Conservation (phyloP, 2,888 invertebrate species). For the Candidula unifasciata region DNA sequence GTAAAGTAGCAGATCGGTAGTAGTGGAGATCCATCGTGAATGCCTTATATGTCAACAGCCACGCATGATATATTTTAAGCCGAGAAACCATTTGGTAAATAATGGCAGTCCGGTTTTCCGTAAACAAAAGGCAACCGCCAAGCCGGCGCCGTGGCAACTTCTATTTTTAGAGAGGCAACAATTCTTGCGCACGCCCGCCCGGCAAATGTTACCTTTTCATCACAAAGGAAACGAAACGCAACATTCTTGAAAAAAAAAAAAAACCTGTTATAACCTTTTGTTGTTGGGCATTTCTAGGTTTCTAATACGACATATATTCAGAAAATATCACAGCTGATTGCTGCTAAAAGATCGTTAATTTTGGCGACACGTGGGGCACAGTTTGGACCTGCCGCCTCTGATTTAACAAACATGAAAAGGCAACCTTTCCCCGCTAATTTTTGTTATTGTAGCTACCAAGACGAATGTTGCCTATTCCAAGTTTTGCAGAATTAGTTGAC, state of each 20-base stretch:
- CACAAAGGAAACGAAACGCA: conserved; percentile 30
- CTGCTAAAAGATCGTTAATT: too few relatives aligned
- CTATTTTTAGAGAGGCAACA: conserved; percentile 40
- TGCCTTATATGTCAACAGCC: too few relatives aligned
- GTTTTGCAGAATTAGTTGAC: conserved; percentile 37
- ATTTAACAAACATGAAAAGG: background rate
- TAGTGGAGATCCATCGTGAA: too few relatives aligned
- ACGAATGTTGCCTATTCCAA: conserved; percentile 37
- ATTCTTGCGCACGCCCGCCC: conserved; percentile 14
- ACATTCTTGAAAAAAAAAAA: too few relatives aligned
- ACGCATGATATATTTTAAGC: too few relatives aligned
- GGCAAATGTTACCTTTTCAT: conserved; percentile 25
- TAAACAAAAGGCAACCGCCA: background rate
- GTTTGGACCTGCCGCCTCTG: too few relatives aligned
- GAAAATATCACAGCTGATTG: too few relatives aligned
- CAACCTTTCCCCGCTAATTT: background rate
- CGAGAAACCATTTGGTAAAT: background rate
- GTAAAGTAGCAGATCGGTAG: too few relatives aligned
- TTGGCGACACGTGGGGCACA: too few relatives aligned
- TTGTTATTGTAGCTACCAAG: background rate
- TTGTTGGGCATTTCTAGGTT: too few relatives aligned
- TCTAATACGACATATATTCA: too few relatives aligned
- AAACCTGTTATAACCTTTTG: too few relatives aligned
- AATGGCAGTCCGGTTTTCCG: background rate
- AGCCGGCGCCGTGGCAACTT: background rate